Evolutionary conservation across 2,888 invertebrate species (phyloP), one percentile per base, ranked within the genome.

Genomic region (Tiliacea aurago): DNA sequence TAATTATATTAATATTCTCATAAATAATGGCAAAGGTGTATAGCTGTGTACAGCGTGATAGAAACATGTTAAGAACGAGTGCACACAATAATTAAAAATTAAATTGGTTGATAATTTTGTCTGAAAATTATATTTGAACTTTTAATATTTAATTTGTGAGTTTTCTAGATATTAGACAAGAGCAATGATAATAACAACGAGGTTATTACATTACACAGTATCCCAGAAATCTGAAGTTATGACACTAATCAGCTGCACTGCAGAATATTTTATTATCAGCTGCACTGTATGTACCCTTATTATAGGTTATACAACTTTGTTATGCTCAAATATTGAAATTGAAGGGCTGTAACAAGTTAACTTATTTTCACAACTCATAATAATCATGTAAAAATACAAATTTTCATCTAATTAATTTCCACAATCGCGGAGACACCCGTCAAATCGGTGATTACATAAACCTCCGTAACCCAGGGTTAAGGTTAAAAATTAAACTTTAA

Each of bases 401-500:
- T 71, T 62, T 61, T 49, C 18, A 43, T 49, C n/a, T 61, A 72
- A 81, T 85, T 76, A 74, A 73, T 81, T 73, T 79, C 79, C 82
- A 69, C 65, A 80, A 68, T 73, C 77, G 80, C 76, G 81, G 81
- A 85, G 72, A 84, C 87, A 91, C 79, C 89, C 93, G 93, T 93
- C 94, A 94, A 90, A 89, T 84, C 79, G 86, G 91, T 93, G 96
- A 96, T 96, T 96, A 97, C 96, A 96, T 96, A 96, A 96, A 96
- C 96, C 92, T 87, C 55, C 81, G 85, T 88, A 90, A 89, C 84
- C 71, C 85, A 91, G 91, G 91, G 94, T 93, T 93, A 92, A 84
- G 86, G 82, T 89, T 90, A 88, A 86, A 84, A 86, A 76, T 56
- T 68, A 72, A 51, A 80, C 79, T 51, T 80, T 73, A 62, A 63